A percentile compares a stretch with the other conserved stretches of the same genome.
Evolutionary conservation across 2,797 vertebrate genomes (phyloP).

Genomic region (Sebastes elongatus): DNA sequence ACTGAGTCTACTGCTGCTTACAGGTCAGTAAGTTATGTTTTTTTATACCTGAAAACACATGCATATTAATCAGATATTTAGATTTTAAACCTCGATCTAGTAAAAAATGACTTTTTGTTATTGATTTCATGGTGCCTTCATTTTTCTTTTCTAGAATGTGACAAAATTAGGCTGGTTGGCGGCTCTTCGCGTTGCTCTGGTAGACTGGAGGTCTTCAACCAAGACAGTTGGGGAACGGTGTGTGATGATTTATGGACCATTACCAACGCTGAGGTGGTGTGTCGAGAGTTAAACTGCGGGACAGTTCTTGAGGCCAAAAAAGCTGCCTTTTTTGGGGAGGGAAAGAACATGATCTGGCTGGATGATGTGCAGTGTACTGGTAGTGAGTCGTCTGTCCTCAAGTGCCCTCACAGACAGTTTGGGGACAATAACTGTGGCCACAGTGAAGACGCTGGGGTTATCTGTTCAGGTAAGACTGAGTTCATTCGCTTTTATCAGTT

Average conservation of each 20-base stretch:
- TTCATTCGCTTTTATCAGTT: neutral
- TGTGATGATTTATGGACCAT: slow-evolving; percentile 70
- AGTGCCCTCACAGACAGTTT: slow-evolving; percentile 40
- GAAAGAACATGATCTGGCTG: slow-evolving; percentile 63
- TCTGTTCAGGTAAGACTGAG: slow-evolving; percentile 66
- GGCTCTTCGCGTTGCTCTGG: slow-evolving; percentile 62
- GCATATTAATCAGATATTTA: neutral
- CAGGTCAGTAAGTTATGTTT: slow-evolving; percentile 60
- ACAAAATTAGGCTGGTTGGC: slow-evolving; percentile 46
- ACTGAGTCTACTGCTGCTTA: slow-evolving; percentile 43
- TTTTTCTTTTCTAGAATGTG: slow-evolving; percentile 57
- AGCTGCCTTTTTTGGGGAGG: slow-evolving; percentile 60
- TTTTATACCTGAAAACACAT: neutral
- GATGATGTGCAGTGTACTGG: slow-evolving; percentile 72
- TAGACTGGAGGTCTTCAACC: slow-evolving; percentile 67
- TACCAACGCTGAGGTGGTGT: slow-evolving; percentile 60
- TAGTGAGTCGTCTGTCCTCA: slow-evolving; percentile 45
- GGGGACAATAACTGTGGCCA: slow-evolving; percentile 70
- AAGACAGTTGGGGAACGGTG: slow-evolving; percentile 66
- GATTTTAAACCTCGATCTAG: neutral
- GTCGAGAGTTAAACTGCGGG: slow-evolving; percentile 68
- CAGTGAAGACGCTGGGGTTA: slow-evolving; percentile 66
- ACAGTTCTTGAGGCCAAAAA: slow-evolving; percentile 45
- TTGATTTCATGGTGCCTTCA: neutral
- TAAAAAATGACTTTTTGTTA: neutral